A percentile compares a stretch with the other conserved stretches of the same genome.
Evolutionary conservation across 2,113 vertebrate genomes (phyloP).

Genomic region (Labeo catla): DNA sequence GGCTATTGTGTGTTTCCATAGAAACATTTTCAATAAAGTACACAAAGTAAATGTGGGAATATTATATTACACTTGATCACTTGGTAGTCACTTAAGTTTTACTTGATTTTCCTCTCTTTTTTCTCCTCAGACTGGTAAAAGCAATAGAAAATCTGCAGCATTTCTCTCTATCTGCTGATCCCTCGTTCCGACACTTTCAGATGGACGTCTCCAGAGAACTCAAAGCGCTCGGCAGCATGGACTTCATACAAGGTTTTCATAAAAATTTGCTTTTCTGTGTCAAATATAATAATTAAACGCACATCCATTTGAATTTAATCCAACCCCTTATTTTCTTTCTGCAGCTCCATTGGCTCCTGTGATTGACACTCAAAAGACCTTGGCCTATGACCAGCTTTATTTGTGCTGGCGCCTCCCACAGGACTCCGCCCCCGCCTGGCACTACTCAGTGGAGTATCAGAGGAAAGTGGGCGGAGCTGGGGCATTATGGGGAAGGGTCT

Average conservation of each 20-base stretch:
- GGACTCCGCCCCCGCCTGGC: constrained; percentile 92
- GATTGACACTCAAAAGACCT: constrained; percentile 95
- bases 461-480: constrained; percentile 78
- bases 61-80: constrained; percentile 1
- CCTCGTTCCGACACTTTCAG: constrained; percentile 89
- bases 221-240: constrained; percentile 83
- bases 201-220: constrained; percentile 88
- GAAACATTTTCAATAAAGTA: not conserved
- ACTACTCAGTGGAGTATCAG: constrained; percentile 93
- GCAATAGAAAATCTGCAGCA: constrained; percentile 89
- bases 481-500: constrained; percentile 82
- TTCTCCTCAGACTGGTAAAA: constrained; percentile 80
- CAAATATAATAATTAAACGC: not conserved
- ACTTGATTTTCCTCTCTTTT: constrained; percentile 13
- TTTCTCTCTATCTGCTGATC: constrained; percentile 83
- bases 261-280: not conserved
- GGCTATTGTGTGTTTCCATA: not conserved
- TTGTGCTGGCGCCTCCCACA: constrained; percentile 95
- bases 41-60: not conserved
- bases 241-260: constrained; percentile 86
- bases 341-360: constrained; percentile 91
- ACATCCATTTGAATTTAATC: not conserved
- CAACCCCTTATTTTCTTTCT: not conserved
- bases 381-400: constrained; percentile 96
- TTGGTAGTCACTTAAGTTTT: not conserved